Evolutionary conservation across 2,797 vertebrate genomes (phyloP), one percentile per base, ranked within the genome.

Genomic region (Kryptopterus vitreolus): DNA sequence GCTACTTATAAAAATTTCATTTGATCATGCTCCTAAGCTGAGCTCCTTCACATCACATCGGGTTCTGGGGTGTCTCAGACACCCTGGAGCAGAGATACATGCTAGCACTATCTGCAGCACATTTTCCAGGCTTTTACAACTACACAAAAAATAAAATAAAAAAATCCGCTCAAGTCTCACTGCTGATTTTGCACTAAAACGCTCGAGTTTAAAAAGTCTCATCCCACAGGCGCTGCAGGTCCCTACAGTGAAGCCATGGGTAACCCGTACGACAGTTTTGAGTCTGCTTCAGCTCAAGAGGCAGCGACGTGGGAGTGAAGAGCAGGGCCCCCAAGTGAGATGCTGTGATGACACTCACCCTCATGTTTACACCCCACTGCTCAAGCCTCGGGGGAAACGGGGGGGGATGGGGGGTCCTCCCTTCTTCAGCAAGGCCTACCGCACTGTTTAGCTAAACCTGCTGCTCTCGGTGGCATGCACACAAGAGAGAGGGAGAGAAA

Each of bases 371-470:
- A 87, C 84, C 85, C 79, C 73, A 58, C 63, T 86, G 87, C 84
- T 62, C 68, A 1, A 24, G 75, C 81, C 92, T 86, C 85, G 85
- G 55, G 76, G 89, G 89, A 61, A 73, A 72, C n/a, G n/a, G 50
- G 24, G 43, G 22, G 18, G 35, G 80, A 82, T 77, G 82, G n/a
- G n/a, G n/a, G n/a, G n/a, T n/a, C 74, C 83, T 84, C 87, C 88
- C 53, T 84, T 88, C 89, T 89, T 80, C 89, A 89, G 88, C 86
- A 86, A 87, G 88, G 91, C 92, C 92, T 83, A 82, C 90, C 95
- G 95, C 95, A 92, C 94, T 94, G 92, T 93, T 97, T 96, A 95
- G 92, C 94, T 92, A 90, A 95, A 95, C 94, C 89, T 90, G 92
- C 89, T 91, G 92, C 94, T 87, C 77, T 93, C 92, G 90, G 71